phyloP scores from a whole-genome alignment of 2,888 invertebrate genomes.

The Arrhopalites spinosus region DNA sequence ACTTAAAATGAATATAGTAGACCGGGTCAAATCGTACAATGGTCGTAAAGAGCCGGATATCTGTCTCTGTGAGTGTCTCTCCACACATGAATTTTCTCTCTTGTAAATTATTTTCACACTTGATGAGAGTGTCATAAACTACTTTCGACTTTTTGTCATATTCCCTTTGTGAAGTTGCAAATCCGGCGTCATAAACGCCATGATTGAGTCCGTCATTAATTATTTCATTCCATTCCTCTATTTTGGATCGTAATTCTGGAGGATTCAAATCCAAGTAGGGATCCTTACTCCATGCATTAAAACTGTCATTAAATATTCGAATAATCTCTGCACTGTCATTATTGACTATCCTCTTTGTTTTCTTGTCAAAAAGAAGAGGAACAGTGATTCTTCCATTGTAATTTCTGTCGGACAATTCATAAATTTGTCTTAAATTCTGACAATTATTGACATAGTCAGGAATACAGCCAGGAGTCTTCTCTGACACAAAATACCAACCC shows the following conservation, averaged over 20 bases:
- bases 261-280: constrained; percentile 47
- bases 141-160: constrained; percentile 45
- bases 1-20: constrained; percentile 51
- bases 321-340: constrained; percentile 53
- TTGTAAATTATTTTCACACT: constrained; percentile 40
- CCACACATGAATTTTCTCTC: constrained; percentile 41
- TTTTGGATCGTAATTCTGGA: constrained; percentile 22
- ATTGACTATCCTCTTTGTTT: constrained; percentile 49
- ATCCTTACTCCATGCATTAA: constrained; percentile 46
- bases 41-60: constrained; percentile 47
- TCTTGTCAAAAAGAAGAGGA: constrained; percentile 50
- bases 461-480: constrained; percentile 45
- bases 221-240: constrained; percentile 44
- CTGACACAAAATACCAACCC: constrained; percentile 47
- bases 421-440: constrained; percentile 35
- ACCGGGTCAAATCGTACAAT: constrained; percentile 50
- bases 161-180: constrained; percentile 43
- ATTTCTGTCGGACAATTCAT: constrained; percentile 35
- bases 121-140: constrained; percentile 42
- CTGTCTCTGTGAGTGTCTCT: constrained; percentile 46
- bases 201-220: constrained; percentile 48
- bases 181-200: constrained; percentile 52
- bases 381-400: constrained; percentile 48
- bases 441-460: constrained; percentile 49
- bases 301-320: constrained; percentile 47